These are phyloP conservation scores for Sphinx pinastri DNA, from an alignment of 2,888 invertebrate species.

Conservation along the genomic window DNA sequence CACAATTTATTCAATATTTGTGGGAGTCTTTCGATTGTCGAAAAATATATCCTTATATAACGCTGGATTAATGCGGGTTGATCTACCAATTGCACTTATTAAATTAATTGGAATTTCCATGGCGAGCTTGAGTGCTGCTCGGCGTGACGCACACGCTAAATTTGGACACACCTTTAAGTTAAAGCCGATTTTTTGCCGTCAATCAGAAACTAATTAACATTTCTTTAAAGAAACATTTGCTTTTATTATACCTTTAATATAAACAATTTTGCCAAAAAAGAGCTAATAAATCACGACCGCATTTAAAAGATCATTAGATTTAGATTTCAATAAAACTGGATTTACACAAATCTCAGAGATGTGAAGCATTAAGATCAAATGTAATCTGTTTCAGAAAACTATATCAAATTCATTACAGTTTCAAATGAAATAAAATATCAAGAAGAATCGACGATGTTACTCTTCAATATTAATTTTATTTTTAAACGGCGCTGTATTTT, in stretches of 20 bases:
- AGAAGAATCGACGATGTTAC: background rate
- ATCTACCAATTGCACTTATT: no score
- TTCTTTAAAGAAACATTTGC: no score
- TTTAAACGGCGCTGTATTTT: no score
- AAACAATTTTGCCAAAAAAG: background rate
- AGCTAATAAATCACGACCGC: background rate
- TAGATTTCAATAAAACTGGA: conserved; percentile 9
- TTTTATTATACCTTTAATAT: background rate
- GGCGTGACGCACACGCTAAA: no score
- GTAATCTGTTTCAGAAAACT: conserved; percentile 7
- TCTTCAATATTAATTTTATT: background rate
- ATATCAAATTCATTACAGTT: background rate
- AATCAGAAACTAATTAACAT: no score
- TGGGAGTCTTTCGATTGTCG: no score
- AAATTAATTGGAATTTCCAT: no score
- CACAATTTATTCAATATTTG: no score
- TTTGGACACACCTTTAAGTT: no score
- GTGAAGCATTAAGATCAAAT: background rate
- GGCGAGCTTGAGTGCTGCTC: no score
- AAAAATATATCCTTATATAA: background rate
- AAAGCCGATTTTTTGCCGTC: background rate
- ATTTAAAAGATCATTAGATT: conserved; percentile 3
- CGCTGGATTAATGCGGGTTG: no score
- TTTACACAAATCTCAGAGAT: background rate
- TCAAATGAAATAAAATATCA: background rate